A percentile compares a stretch with the other conserved stretches of the same genome.
phyloP scores from a whole-genome alignment of 1,140 invertebrate species.

The Drosophila ambigua region DNA sequence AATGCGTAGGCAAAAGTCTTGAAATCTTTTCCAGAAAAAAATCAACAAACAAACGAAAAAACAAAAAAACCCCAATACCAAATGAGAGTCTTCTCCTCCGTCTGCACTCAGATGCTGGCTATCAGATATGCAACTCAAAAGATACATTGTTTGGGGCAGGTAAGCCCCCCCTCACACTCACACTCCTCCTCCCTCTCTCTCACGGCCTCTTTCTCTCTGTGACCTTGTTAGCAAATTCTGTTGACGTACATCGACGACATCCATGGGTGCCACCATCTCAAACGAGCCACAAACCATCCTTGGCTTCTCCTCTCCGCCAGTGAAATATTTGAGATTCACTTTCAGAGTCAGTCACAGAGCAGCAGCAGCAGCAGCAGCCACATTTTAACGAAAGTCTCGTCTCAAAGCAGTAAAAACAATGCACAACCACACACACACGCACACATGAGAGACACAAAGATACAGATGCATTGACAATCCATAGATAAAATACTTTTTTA shows the following conservation, averaged over 20 bases:
- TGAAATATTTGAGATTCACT: slow-evolving; percentile 78
- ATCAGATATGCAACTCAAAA: slow-evolving; percentile 40
- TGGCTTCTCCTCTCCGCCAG: slow-evolving; percentile 25
- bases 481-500: slow-evolving; percentile 72
- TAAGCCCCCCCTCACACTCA: no score
- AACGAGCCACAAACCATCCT: slow-evolving; percentile 41
- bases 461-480: slow-evolving; percentile 42
- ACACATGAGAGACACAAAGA: neutral
- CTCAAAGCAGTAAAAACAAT: slow-evolving; percentile 50
- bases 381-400: no score
- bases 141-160: slow-evolving; percentile 34
- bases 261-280: slow-evolving; percentile 42
- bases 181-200: neutral
- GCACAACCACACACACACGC: slow-evolving; percentile 19
- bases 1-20: slow-evolving; percentile 64
- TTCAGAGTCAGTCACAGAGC: slow-evolving; percentile 40
- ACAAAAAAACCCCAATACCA: slow-evolving; percentile 28
- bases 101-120: slow-evolving; percentile 47
- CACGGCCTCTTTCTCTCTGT: slow-evolving; percentile 35
- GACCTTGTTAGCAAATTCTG: slow-evolving; percentile 73
- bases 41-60: slow-evolving; percentile 32
- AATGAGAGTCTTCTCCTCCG: slow-evolving; percentile 38
- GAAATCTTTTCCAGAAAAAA: slow-evolving; percentile 30
- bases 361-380: slow-evolving; percentile 29
- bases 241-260: slow-evolving; percentile 34